Evolutionary conservation across 2,797 vertebrate species (phyloP).

Genomic region (Halcyon leucocephala): DNA sequence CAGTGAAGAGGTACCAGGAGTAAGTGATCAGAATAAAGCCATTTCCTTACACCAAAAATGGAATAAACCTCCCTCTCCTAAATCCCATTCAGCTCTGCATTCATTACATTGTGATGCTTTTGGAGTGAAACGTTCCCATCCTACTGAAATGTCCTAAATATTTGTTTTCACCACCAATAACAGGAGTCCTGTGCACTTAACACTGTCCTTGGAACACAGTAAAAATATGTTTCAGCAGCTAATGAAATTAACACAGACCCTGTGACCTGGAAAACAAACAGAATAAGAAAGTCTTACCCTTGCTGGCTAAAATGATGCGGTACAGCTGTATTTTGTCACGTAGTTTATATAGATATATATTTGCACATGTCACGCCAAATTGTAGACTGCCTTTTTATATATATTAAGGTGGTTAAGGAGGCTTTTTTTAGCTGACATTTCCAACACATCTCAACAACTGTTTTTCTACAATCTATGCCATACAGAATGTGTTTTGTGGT

Average conservation of each 20-base stretch:
- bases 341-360: neutral
- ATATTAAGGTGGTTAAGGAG: constrained; percentile 19
- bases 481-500: neutral
- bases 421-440: constrained; percentile 67
- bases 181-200: constrained; percentile 27
- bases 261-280: constrained; percentile 31
- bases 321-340: constrained; percentile 10
- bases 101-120: neutral
- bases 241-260: constrained; percentile 50
- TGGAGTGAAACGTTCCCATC: neutral
- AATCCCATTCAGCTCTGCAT: neutral
- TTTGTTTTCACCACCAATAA: constrained; percentile 42
- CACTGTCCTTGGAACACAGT: constrained; percentile 35
- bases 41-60: constrained; percentile 9
- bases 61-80: constrained; percentile 8
- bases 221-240: constrained; percentile 36
- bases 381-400: constrained; percentile 43
- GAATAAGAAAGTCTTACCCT: neutral
- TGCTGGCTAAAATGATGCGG: constrained; percentile 26
- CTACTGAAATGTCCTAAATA: neutral
- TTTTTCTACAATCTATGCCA: constrained; percentile 21
- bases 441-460: constrained; percentile 34
- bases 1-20: neutral
- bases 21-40: neutral
- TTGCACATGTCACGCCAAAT: constrained; percentile 22